These are phyloP conservation scores for Cryptomyrus ogoouensis DNA, from an alignment of 2,113 vertebrate species.

Conservation along the genomic window DNA sequence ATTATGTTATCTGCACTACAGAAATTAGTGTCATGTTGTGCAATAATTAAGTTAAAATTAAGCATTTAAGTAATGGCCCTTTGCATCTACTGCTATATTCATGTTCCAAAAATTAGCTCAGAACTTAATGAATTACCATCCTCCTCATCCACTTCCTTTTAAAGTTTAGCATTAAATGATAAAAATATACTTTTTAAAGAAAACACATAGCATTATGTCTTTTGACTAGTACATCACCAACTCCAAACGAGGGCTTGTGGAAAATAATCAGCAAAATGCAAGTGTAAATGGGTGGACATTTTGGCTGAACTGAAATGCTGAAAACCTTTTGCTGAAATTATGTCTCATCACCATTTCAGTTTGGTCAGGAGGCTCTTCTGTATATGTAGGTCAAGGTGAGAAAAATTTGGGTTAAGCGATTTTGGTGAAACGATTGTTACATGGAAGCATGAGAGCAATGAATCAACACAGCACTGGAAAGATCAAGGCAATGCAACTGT, in stretches of 20 bases:
- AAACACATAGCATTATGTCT: not conserved
- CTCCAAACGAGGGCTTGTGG: not conserved
- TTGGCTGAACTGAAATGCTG: not conserved
- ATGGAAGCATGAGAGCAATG: not conserved
- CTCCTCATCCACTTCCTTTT: not conserved
- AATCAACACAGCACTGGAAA: not conserved
- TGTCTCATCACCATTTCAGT: not conserved
- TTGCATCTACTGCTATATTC: not conserved
- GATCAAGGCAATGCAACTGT: not conserved
- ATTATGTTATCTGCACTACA: not conserved
- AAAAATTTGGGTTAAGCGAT: not conserved
- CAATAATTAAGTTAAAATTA: not conserved
- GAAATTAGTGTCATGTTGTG: not conserved
- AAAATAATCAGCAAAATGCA: not conserved
- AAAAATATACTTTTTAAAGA: not conserved
- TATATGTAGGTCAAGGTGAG: not conserved
- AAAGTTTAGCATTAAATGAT: not conserved
- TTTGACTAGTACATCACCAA: not conserved
- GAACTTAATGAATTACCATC: not conserved
- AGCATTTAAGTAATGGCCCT: not conserved
- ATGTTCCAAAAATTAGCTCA: not conserved
- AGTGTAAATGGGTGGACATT: not conserved
- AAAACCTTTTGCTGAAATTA: not conserved
- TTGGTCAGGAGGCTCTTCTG: not conserved
- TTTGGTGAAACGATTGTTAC: not conserved